Evolutionary conservation across 2,888 invertebrate species (phyloP).

Genomic region (Cylindroiulus punctatus): DNA sequence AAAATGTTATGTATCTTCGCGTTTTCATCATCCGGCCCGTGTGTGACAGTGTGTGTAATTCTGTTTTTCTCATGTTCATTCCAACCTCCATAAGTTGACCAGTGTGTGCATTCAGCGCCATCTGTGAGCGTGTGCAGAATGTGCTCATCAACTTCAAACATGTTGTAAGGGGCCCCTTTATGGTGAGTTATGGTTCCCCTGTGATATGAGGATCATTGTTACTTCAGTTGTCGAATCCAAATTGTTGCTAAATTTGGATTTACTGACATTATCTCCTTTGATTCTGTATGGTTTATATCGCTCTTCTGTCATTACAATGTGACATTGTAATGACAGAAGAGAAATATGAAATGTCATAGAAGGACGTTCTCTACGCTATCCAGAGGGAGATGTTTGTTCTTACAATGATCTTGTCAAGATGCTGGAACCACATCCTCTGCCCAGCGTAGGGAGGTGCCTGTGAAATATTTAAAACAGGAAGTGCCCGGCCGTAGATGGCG

Average conservation of each 20-base stretch:
- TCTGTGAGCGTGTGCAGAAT: too few species aligned
- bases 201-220: too few species aligned
- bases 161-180: too few species aligned
- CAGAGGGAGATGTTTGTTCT: not conserved
- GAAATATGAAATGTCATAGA: not conserved
- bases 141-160: too few species aligned
- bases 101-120: too few species aligned
- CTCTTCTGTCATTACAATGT: too few species aligned
- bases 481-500: not conserved
- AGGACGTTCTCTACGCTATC: not conserved
- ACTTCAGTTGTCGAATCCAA: too few species aligned
- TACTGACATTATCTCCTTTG: too few species aligned
- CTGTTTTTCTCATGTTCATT: not conserved
- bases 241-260: too few species aligned
- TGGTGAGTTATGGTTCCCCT: too few species aligned
- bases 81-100: not conserved
- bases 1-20: conserved; percentile 45
- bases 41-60: conserved; percentile 28
- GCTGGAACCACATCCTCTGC: not conserved
- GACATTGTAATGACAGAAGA: too few species aligned
- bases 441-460: not conserved
- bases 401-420: not conserved
- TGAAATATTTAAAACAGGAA: conserved; percentile 45
- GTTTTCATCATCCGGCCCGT: conserved; percentile 40
- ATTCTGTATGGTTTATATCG: too few species aligned